Evolutionary conservation across 2,797 vertebrate species (phyloP), one percentile per base, ranked within the genome.

Genomic region (Percopsis omiscomaycus): DNA sequence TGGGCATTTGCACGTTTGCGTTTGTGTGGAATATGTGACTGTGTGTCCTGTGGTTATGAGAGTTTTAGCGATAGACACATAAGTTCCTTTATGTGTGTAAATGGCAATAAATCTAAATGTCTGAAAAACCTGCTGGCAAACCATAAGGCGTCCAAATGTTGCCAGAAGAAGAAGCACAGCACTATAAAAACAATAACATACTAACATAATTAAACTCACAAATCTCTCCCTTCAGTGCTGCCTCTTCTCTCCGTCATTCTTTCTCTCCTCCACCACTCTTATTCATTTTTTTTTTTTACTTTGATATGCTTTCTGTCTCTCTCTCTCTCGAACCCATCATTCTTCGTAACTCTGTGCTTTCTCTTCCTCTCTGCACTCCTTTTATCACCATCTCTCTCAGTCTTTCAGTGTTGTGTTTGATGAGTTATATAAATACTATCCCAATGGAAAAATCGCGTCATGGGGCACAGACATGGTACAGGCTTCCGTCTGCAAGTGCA

Each of bases 401-500:
- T 83, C 61, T 71, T 37, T 64, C 73, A 80, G 79, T 78, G 80
- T 84, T 76, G 81, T 85, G 82, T 89, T 89, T 91, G 88, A 90
- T 83, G 79, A 80, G 83, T 89, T 89, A 87, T 79, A 90, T 90
- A 91, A 92, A 92, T 90, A 90, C 88, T 73, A 78, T 88, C 85
- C 68, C 84, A 91, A 91, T 92, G 89, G 88, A 92, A 92, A 92
- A 90, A 84, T 78, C 70, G 79, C 77, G 86, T 92, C 87, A 92
- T 85, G 79, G 56, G 50, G 83, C 86, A 86, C 86, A 88, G 88
- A 89, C 86, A 88, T 86, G 83, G 82, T 87, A 89, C 89, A 89
- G 84, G 81, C 86, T 79, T 74, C 77, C 78, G 79, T 80, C 80
- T 85, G 73, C 78, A 61, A 44, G 55, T 68, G 45, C 47, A 28